phyloP scores from a whole-genome alignment of 2,888 invertebrate species.

The Rhingia campestris region DNA sequence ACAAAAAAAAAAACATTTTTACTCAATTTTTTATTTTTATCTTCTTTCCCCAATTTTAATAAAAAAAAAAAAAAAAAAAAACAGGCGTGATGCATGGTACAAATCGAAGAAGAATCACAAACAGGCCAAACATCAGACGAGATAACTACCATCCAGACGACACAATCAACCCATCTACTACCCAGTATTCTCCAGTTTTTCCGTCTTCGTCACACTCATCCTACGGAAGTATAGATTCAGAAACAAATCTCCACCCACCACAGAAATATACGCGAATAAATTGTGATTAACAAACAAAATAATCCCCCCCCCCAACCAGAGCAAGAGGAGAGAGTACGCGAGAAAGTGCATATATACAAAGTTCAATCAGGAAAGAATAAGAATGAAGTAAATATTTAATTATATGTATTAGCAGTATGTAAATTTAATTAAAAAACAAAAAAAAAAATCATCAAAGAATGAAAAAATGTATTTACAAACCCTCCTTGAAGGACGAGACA shows the following conservation, averaged over 20 bases:
- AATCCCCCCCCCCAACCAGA: neutral
- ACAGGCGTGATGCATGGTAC: constrained; percentile 85
- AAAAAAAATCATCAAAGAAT: no score
- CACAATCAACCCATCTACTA: constrained; percentile 77
- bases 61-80: neutral
- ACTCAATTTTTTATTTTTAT: constrained; percentile 19
- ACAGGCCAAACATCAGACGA: constrained; percentile 73
- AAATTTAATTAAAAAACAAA: constrained; percentile 29
- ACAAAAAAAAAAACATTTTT: neutral
- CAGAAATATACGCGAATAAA: constrained; percentile 62
- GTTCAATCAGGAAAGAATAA: constrained; percentile 67
- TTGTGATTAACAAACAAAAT: constrained; percentile 47
- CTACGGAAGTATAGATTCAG: constrained; percentile 79
- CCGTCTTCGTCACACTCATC: constrained; percentile 77
- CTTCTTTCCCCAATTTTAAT: constrained; percentile 5
- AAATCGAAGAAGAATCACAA: constrained; percentile 76
- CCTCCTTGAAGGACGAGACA: constrained; percentile 21
- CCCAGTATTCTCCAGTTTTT: constrained; percentile 77
- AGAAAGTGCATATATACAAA: constrained; percentile 18
- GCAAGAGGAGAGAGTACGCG: constrained; percentile 21
- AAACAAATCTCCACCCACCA: constrained; percentile 61
- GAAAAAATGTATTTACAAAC: constrained; percentile 53
- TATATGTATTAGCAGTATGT: constrained; percentile 39
- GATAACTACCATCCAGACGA: constrained; percentile 76
- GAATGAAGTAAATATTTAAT: constrained; percentile 59